phyloP scores from a whole-genome alignment of 2,888 invertebrate genomes.

The Plebejus anna region DNA sequence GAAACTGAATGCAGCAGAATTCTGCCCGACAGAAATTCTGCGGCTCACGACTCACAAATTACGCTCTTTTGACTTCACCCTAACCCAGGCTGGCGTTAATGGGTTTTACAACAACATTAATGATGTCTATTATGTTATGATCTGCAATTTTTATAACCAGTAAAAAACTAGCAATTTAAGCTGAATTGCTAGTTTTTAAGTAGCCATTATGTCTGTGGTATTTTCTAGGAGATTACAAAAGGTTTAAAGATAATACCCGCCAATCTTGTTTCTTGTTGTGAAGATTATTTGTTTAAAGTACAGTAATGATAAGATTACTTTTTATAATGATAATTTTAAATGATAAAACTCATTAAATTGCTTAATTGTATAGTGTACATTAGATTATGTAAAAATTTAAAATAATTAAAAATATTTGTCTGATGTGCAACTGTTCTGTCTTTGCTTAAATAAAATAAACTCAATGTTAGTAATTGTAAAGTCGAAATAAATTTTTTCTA shows the following conservation, averaged over 20 bases:
- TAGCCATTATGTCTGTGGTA: neutral
- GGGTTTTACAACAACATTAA: no score
- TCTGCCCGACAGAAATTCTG: no score
- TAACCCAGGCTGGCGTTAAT: no score
- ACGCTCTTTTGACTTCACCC: no score
- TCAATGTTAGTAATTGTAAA: neutral
- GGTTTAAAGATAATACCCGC: constrained; percentile 3
- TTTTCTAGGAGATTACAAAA: neutral
- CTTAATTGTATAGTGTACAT: neutral
- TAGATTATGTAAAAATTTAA: neutral
- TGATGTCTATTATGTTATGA: neutral
- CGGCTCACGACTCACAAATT: no score
- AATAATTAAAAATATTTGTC: neutral
- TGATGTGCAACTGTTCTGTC: neutral
- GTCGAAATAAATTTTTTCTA: no score
- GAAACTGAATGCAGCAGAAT: no score
- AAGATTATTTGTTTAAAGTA: neutral
- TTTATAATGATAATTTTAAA: neutral
- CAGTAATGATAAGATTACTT: constrained; percentile 3
- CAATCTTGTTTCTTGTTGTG: neutral
- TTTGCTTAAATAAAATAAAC: neutral
- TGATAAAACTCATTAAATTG: constrained; percentile 19
- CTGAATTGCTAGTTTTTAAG: neutral
- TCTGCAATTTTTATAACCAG: neutral
- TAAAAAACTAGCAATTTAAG: neutral